A percentile compares a stretch with the other conserved stretches of the same genome.
Conservation (phyloP, 2,797 vertebrate species). For the Pipistrellus pipistrellus region DNA sequence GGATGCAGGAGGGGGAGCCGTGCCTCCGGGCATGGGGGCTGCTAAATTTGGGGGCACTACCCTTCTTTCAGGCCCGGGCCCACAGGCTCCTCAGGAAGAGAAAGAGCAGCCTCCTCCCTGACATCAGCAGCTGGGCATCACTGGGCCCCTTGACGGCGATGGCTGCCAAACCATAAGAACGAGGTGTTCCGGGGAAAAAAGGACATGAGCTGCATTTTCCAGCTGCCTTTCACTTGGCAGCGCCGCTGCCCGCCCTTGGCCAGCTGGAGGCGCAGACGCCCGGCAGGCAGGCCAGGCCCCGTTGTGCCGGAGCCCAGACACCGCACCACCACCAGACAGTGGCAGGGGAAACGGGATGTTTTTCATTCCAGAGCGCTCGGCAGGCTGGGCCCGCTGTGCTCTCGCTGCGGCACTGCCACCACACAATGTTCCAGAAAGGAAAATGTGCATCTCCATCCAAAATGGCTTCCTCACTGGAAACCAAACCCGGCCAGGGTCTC, state of each 20-base stretch:
- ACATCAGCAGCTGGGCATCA: background rate
- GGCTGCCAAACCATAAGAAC: slow-evolving; percentile 70
- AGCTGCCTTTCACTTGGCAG: slow-evolving; percentile 52
- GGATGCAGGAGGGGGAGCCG: background rate
- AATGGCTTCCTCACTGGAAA: slow-evolving; percentile 69
- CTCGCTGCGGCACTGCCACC: slow-evolving; percentile 26
- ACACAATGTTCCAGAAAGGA: slow-evolving; percentile 62
- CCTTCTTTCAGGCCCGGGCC: background rate
- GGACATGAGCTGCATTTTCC: slow-evolving; percentile 79
- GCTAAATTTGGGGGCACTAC: background rate
- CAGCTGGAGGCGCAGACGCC: slow-evolving; percentile 34
- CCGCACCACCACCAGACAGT: slow-evolving; percentile 42
- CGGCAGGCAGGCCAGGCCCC: background rate
- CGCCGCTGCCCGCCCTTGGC: slow-evolving; percentile 2
- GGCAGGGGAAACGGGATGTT: slow-evolving; percentile 49
- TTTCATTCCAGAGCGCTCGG: slow-evolving; percentile 50
- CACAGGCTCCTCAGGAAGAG: background rate
- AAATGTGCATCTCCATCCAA: slow-evolving; percentile 66
- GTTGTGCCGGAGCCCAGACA: background rate
- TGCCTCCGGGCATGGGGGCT: background rate
- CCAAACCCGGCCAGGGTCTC: slow-evolving; percentile 12
- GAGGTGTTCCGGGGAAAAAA: slow-evolving; percentile 63
- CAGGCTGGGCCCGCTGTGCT: slow-evolving; percentile 11
- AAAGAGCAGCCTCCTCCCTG: background rate
- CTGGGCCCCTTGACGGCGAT: background rate